Evolutionary conservation across 2,888 invertebrate species (phyloP).

Genomic region (Alcis repandata): DNA sequence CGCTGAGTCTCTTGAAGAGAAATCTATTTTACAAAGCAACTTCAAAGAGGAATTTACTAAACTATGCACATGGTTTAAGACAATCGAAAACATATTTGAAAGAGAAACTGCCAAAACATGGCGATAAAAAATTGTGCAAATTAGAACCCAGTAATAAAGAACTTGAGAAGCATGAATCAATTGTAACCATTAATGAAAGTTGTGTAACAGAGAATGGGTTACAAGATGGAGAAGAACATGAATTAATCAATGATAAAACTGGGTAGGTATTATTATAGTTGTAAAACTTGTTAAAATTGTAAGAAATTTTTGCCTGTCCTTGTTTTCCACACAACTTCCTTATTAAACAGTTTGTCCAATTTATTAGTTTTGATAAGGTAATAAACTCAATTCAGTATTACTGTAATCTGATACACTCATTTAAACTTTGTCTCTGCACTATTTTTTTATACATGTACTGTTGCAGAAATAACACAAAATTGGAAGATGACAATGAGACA

Average conservation of each 20-base stretch:
- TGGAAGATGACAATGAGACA: background rate
- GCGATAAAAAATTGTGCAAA: background rate
- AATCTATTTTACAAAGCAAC: conserved; percentile 55
- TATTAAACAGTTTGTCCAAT: too few relatives aligned
- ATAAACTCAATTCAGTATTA: too few relatives aligned
- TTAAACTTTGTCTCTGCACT: too few relatives aligned
- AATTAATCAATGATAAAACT: background rate
- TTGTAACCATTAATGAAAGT: conserved; percentile 4
- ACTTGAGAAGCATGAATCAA: conserved; percentile 1
- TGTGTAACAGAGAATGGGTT: background rate
- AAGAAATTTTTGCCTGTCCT: too few relatives aligned
- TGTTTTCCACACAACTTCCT: too few relatives aligned
- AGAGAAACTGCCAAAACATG: conserved; percentile 37
- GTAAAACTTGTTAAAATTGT: too few relatives aligned
- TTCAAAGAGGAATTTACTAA: conserved; percentile 30
- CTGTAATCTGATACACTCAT: too few relatives aligned
- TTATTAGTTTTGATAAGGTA: too few relatives aligned
- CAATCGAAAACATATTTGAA: conserved; percentile 67
- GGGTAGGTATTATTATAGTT: conserved; percentile 7
- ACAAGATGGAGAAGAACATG: background rate
- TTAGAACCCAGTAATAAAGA: background rate
- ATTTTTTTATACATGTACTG: background rate
- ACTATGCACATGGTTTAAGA: conserved; percentile 59
- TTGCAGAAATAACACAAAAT: conserved; percentile 9
- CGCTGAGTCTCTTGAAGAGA: conserved; percentile 64